Evolutionary conservation across 2,113 vertebrate genomes (phyloP), one percentile per base, ranked within the genome.

Genomic region (Anolis carolinensis): DNA sequence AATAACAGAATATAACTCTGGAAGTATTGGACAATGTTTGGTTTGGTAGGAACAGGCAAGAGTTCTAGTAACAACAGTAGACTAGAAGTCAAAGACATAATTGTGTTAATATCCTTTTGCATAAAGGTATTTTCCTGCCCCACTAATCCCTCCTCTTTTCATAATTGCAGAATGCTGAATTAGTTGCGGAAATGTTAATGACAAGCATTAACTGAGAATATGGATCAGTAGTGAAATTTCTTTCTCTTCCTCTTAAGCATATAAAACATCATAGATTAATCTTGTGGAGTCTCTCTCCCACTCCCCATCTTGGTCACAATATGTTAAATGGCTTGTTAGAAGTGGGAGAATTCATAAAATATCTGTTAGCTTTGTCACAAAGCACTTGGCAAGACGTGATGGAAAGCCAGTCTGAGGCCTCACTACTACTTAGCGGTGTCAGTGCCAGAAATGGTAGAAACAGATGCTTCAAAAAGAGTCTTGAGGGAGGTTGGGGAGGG

Each of bases 381-480:
- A 92, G 78, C 89, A 85, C 87, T 94, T 95, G 91, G 90, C 93
- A 92, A 87, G 71, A 70, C 89, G 87, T 84, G 76, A 68, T 89
- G 76, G 87, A 91, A 92, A 90, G 93, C 92, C 89, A 94, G 82
- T 93, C 79, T 91, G 90, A 94, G 92, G 92, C 93, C 86, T 95
- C 16, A 0, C 92, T 91, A 85, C 93, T 94, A 90, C 90, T 89
- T 95, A 93, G 92, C 90, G 83, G 71, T 71, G 36, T 39, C 78
- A 82, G 85, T 87, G 90, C 91, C 86, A 91, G 92, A 90, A 93
- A 93, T 94, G 92, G 92, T 93, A 92, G 91, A 93, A 95, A 93
- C 93, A 95, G 92, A 93, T 95, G 92, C 95, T 93, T 94, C 92
- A 91, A 85, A 95, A 93, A 91, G 88, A 91, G 89, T 88, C 92